Evolutionary conservation across 2,797 vertebrate species (phyloP).

Genomic region (Fistularia tabacaria): DNA sequence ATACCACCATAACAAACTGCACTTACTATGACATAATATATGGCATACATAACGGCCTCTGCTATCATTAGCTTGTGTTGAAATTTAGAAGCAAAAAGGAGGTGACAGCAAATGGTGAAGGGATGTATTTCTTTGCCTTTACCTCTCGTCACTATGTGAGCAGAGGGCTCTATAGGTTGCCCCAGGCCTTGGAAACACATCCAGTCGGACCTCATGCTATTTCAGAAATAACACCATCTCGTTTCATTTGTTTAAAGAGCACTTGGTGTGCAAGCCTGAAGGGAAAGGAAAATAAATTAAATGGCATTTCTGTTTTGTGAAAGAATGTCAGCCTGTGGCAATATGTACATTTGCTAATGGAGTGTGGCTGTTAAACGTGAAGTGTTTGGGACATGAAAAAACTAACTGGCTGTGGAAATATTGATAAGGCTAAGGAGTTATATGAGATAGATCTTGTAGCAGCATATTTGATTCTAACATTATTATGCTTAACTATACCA

Average conservation of each 20-base stretch:
- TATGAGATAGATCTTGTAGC: constrained; percentile 32
- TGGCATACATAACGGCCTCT: constrained; percentile 22
- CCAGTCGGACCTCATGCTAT: constrained; percentile 41
- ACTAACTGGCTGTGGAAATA: constrained; percentile 63
- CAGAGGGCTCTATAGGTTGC: constrained; percentile 29
- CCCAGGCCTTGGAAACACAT: constrained; percentile 26
- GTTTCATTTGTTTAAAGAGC: constrained; percentile 63
- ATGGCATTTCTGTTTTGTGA: constrained; percentile 55
- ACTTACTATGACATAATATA: constrained; percentile 24
- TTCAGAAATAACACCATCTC: constrained; percentile 52
- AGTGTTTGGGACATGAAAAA: constrained; percentile 43
- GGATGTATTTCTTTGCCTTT: constrained; percentile 15
- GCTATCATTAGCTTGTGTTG: constrained; percentile 22
- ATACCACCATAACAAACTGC: constrained; percentile 16
- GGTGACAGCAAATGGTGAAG: constrained; percentile 4
- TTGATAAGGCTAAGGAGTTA: constrained; percentile 56
- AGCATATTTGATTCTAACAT: constrained; percentile 37
- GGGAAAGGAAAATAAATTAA: constrained; percentile 53
- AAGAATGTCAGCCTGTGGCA: constrained; percentile 59
- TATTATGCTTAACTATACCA: constrained; percentile 23
- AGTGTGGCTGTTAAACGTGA: constrained; percentile 66
- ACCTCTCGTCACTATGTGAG: constrained; percentile 5
- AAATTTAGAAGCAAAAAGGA: constrained; percentile 33
- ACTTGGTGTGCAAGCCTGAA: constrained; percentile 54
- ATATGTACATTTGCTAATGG: constrained; percentile 69